Conservation (phyloP, 2,113 vertebrate species). For the Actenoides lindsayi region DNA sequence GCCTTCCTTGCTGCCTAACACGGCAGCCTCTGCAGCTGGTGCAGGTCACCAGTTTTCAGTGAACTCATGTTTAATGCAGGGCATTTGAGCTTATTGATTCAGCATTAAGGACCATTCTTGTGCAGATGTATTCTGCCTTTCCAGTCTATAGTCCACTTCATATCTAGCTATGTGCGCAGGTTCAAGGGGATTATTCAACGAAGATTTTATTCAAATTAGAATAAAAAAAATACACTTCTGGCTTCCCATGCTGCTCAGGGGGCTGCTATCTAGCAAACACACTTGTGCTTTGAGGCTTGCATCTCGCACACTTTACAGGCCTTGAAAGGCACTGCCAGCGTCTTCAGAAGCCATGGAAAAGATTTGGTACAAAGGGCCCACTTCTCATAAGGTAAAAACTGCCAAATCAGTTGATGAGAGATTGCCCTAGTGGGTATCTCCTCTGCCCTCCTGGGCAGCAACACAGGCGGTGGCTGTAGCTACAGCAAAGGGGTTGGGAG, state of each 20-base stretch:
- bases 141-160: not conserved
- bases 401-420: fast-evolving
- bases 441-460: not conserved
- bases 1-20: not conserved
- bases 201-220: not conserved
- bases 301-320: not conserved
- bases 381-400: not conserved
- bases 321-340: not conserved
- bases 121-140: not conserved
- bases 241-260: not conserved
- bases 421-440: not conserved
- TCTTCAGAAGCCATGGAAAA: not conserved
- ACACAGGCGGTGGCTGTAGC: not conserved
- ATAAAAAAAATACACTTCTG: not conserved
- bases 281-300: not conserved
- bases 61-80: not conserved
- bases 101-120: not conserved
- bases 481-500: not conserved
- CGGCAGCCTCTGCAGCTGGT: not conserved
- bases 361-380: not conserved
- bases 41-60: not conserved
- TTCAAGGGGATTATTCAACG: not conserved
- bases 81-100: not conserved
- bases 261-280: not conserved
- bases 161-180: not conserved